Evolutionary conservation across 2,113 vertebrate genomes (phyloP), one percentile per base, ranked within the genome.

Genomic region (Butorides virescens): DNA sequence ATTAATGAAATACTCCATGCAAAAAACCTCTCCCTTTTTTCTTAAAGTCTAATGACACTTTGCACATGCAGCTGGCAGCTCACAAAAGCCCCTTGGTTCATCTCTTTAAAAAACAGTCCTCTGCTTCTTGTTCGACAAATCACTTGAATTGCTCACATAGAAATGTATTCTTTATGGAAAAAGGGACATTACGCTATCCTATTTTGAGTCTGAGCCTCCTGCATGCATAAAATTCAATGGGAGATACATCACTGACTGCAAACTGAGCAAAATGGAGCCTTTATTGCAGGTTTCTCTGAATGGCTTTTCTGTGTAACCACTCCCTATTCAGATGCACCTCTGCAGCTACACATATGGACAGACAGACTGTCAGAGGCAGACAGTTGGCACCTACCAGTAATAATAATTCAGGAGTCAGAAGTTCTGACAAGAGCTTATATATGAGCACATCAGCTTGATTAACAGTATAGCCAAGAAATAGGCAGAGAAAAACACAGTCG

Each of bases 61-160:
- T n/a, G 59, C 85, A 88, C n/a, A 67, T 47, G 82, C 96, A 97
- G 96, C 95, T 95, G 96, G 85, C 75, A 88, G 68, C 86, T 93
- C 72, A 96, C 55, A 96, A 95, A 96, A 92, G 88, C 79, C 63
- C 74, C 44, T 86, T 52, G 37, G 86, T 94, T 90, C 76, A 67
- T 73, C 59, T 73, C 73, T 77, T 81, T 47, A 71, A 81, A 80
- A 92, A 83, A 70, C 83, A 88, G 75, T 32, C 37, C 46, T 96
- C 93, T 93, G 85, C 58, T 94, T 86, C 85, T 96, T 90, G 42
- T 94, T 95, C 74, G 76, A 92, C 61, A 72, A 87, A 94, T 87
- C 65, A 75, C 61, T 92, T n/a, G 32, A 90, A 94, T 67, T 86
- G 55, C 90, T 95, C 56, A 59, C 72, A 93, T 0, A 93, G 72